A percentile compares a stretch with the other conserved stretches of the same genome.
Conservation (phyloP, 2,797 vertebrate species). For the Phylloscopus collybita region DNA sequence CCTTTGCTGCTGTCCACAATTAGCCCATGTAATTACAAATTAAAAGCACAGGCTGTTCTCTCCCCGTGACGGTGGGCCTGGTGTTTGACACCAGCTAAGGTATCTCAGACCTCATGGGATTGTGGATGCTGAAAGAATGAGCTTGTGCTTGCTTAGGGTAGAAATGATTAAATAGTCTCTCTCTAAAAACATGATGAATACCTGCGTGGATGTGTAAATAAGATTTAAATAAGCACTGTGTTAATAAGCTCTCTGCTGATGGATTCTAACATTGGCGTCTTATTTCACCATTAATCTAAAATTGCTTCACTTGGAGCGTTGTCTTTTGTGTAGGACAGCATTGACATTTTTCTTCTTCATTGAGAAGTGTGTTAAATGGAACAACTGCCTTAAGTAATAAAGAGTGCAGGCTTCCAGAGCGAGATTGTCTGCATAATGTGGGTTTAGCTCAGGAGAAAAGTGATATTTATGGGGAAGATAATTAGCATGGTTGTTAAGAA, state of each 20-base stretch:
- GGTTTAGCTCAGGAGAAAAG: slow-evolving; percentile 17
- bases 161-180: not conserved
- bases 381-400: slow-evolving; percentile 24
- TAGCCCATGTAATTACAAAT: slow-evolving; percentile 54
- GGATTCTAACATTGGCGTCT: not conserved
- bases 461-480: slow-evolving; percentile 4
- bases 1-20: slow-evolving; percentile 39
- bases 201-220: slow-evolving; percentile 23
- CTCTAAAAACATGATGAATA: not conserved
- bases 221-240: slow-evolving; percentile 13
- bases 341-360: slow-evolving; percentile 20
- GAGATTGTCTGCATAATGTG: not conserved
- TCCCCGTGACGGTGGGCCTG: not conserved
- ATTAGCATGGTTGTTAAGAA: not conserved
- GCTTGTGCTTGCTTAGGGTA: not conserved
- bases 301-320: not conserved
- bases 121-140: not conserved
- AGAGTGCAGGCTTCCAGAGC: not conserved
- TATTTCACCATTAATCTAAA: slow-evolving; percentile 34
- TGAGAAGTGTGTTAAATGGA: slow-evolving; percentile 14
- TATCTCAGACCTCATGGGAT: not conserved
- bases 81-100: slow-evolving; percentile 5
- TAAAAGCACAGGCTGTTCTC: slow-evolving; percentile 20
- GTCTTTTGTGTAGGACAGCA: slow-evolving; percentile 11
- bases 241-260: slow-evolving; percentile 19